Evolutionary conservation across 2,113 vertebrate species (phyloP), one percentile per base, ranked within the genome.

Genomic region (Thunnus thynnus): DNA sequence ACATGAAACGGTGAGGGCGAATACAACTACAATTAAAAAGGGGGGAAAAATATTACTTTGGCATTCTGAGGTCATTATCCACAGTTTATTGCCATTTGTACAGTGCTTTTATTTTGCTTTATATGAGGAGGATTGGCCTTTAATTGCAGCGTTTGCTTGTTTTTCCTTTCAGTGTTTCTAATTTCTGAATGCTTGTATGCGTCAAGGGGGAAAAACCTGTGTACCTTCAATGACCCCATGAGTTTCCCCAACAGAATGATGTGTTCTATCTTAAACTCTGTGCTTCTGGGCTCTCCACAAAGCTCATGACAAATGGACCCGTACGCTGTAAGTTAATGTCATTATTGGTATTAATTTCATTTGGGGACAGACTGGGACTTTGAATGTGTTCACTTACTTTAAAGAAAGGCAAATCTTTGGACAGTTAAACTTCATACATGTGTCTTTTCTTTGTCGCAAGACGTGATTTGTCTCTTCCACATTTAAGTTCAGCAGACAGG

Each of bases 51-150:
- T 93, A 92, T 94, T 87, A 75, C 88, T 93, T 95, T 95, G 95
- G 94, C 95, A 95, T 94, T 90, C 89, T 71, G 72, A 90, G 93
- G 93, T 94, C 94, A 95, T 95, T 95, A 95, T 95, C 90, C 77
- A 1, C 62, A 91, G 84, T 95, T 95, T 95, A 95, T 92, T 90
- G 89, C 90, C 87, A 87, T 92, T 91, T 91, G 86, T 94, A 92
- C 93, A 93, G 88, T 92, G 92, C 89, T 93, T 94, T 94, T 94
- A 92, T 92, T 94, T 94, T 89, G 86, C 89, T 93, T 94, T 94
- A 94, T 93, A 92, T 80, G 89, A 89, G 91, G 64, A 88, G 86
- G 92, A 87, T 93, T 94, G 87, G 90, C 87, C 89, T 91, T 88
- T 91, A 93, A 93, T 93, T 93, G 87, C 85, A 79, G 67, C 79